Evolutionary conservation across 2,888 invertebrate species (phyloP), one percentile per base, ranked within the genome.

Genomic region (Andrena marginata): DNA sequence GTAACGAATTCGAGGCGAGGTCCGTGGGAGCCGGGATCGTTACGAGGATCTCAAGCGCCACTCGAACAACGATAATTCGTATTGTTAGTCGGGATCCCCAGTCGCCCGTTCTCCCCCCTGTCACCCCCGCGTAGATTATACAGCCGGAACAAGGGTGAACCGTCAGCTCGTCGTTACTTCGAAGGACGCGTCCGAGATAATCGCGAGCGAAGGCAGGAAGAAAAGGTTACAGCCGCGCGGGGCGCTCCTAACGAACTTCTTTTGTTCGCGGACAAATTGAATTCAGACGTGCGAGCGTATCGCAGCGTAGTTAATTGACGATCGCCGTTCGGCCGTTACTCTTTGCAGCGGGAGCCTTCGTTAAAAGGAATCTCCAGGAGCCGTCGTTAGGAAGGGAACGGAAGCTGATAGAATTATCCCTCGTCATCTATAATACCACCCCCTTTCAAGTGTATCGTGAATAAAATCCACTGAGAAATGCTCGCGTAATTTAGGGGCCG

Each of bases 221-320:
- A 10, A 16, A 20, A 29, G 23, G 6, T 16, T 23, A 23, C 49
- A 33, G 54, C 54, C 13, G 49, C 13, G 4, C 8, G 10, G 35
- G 60, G 7, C 1, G 10, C 0, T 13, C 10, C 54, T 70, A 79
- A 70, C 20, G 79, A 79, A 70, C 59, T 62, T 65, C 26, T 49
- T 60, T 77, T 77, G 77, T 77, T 20, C 13, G 20, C n/a, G 33
- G 35, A 64, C 7, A 49, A 77, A 77, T 70, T 51, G 59, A 70
- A 51, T 59, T 64, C 62, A 51, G 5, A 23, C 20, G 4, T 54
- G 6, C 3, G 42, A 8, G 35, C 29, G 63, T 10, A 29, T 62
- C 54, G 35, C 10, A 10, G 1, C 1, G 26, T 33, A 33, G 48
- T 62, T 68, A 63, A 75, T 23, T 29, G 48, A 20, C 10, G n/a